A percentile compares a stretch with the other conserved stretches of the same genome.
Evolutionary conservation across 2,888 invertebrate species (phyloP).

Genomic region (Tolmerus cingulatus): DNA sequence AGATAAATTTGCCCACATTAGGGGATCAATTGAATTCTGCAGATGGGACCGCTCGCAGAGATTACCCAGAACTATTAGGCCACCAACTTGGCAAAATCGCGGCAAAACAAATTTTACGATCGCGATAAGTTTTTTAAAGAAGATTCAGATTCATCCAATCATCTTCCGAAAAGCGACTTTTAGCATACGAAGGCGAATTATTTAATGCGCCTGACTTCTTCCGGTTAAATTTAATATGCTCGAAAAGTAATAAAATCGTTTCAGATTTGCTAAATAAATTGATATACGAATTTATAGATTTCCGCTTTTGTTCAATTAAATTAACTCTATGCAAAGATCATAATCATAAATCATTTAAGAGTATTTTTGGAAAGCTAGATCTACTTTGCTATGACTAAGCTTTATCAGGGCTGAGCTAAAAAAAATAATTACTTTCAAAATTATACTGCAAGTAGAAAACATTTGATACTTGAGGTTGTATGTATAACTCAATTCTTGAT

Average conservation of each 20-base stretch:
- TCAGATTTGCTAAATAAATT: background rate
- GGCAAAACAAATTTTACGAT: constrained; percentile 36
- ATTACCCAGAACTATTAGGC: constrained; percentile 3
- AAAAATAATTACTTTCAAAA: background rate
- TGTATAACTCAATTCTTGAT: no score
- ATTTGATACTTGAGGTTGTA: no score
- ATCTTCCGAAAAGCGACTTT: background rate
- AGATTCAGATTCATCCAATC: background rate
- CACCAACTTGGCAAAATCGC: background rate
- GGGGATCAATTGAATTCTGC: constrained; percentile 34
- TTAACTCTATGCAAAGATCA: background rate
- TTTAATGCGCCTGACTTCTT: background rate
- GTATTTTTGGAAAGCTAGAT: background rate
- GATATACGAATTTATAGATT: background rate
- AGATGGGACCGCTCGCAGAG: background rate
- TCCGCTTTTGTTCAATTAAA: background rate
- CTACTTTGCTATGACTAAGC: background rate
- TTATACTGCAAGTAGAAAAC: no score
- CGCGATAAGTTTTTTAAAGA: constrained; percentile 20
- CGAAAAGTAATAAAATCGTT: background rate
- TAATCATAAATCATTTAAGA: background rate
- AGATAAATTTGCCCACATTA: constrained; percentile 37
- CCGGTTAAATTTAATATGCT: background rate
- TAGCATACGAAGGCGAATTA: background rate
- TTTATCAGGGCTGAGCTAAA: background rate